Conservation (phyloP, 2,888 invertebrate genomes). For the Nysson spinosus region DNA sequence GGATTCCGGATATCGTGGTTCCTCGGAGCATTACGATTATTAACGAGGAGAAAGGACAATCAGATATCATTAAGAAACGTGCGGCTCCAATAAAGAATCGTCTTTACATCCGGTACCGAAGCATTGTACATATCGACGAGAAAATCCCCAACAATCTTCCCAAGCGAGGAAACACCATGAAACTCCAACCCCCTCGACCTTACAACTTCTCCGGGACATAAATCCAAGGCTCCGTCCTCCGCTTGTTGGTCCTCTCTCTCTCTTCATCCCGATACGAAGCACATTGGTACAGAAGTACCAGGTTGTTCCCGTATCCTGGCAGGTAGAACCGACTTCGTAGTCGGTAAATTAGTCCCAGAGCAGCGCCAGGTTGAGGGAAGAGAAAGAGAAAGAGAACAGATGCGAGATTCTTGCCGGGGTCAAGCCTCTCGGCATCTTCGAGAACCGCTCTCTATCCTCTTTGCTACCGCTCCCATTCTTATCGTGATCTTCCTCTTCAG, state of each 20-base stretch:
- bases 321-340: slow-evolving; percentile 57
- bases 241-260: neutral
- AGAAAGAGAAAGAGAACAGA: slow-evolving; percentile 62
- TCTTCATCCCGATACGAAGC: neutral
- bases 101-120: neutral
- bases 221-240: slow-evolving; percentile 19
- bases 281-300: slow-evolving; percentile 34
- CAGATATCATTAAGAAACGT: neutral
- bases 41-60: too few relatives aligned
- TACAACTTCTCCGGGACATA: slow-evolving; percentile 34
- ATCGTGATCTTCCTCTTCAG: slow-evolving; percentile 7
- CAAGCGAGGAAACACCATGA: slow-evolving; percentile 7
- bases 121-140: neutral
- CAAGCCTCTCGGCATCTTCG: slow-evolving; percentile 63
- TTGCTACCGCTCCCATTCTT: slow-evolving; percentile 31
- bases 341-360: slow-evolving; percentile 64
- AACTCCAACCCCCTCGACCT: slow-evolving; percentile 33
- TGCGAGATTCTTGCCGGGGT: slow-evolving; percentile 71
- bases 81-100: neutral
- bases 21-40: too few relatives aligned
- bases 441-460: slow-evolving; percentile 44
- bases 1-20: too few relatives aligned
- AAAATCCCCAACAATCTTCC: slow-evolving; percentile 24
- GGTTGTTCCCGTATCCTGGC: slow-evolving; percentile 48
- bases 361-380: slow-evolving; percentile 39